These are phyloP conservation scores for Manduca sexta DNA, from an alignment of 1,140 invertebrate genomes.

Conservation along the genomic window DNA sequence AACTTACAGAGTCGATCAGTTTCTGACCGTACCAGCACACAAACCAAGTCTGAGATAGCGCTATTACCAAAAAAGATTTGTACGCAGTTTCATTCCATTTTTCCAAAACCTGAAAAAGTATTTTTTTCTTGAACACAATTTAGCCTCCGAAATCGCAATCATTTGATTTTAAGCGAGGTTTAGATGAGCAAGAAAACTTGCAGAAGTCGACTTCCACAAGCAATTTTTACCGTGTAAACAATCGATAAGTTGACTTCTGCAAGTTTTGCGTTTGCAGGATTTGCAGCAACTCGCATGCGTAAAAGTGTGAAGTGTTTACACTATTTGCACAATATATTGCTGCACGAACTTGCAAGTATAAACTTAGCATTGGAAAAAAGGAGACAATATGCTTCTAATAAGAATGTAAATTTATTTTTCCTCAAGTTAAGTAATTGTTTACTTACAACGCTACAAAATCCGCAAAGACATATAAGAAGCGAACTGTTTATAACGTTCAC, in stretches of 20 bases:
- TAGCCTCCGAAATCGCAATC: background rate
- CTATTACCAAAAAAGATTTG: conserved; percentile 39
- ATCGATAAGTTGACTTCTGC: no score
- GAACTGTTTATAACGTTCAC: conserved; percentile 52
- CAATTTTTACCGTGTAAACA: background rate
- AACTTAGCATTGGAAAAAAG: background rate
- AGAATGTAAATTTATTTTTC: conserved; percentile 1
- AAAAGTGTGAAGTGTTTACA: background rate
- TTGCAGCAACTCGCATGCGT: background rate
- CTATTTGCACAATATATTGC: no score
- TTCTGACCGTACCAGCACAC: conserved; percentile 51
- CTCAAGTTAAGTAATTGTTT: conserved; percentile 3
- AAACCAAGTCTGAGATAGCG: conserved; percentile 42
- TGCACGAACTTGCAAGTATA: no score
- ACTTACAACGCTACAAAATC: conserved; percentile 47
- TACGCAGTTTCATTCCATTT: conserved; percentile 50
- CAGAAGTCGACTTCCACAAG: background rate
- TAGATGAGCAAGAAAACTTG: no score
- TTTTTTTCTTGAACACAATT: background rate
- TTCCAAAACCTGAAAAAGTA: conserved; percentile 40
- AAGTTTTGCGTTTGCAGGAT: no score
- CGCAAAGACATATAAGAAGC: conserved; percentile 48
- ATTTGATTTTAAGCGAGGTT: background rate
- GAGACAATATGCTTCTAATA: background rate
- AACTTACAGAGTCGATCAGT: conserved; percentile 45